Base-by-base conservation (phyloP, 2,888 invertebrate genomes). In the Andrena bicolor region DNA sequence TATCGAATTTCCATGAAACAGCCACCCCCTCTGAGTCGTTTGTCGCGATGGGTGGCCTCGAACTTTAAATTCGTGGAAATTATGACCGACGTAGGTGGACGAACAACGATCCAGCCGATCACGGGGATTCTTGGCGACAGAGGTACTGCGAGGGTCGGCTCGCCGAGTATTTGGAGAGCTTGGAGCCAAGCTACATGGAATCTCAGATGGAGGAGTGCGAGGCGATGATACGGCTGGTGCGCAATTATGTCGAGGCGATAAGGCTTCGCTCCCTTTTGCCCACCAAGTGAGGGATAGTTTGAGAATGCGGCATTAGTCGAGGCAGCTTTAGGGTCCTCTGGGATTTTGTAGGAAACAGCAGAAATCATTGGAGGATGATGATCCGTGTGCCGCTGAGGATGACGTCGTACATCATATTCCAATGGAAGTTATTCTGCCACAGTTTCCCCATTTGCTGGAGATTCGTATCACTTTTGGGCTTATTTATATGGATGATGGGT, bases 391-490 rank as follows among this genome's bases (percentile, higher is more conserved):
- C 30, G 93, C 93, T 0, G 93, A 94, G 58, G 91, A 94, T 2
- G 93, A 92, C 69, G 92, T 94, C 0, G 92, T 93, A 35, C 95
- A 96, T 82, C 96, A 96, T 85, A 95, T 96, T 56, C 95, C 96
- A 8, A 92, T 96, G 64, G 94, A 95, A 78, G 93, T 95, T 10
- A 95, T 96, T 41, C 92, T 96, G 0, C 90, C 92, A 4, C 94
- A 93, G 84, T 92, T 96, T 5, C 94, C 94, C 23, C 94, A 95
- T 82, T 94, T 96, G 0, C 92, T 93, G 87, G 96, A 96, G 90
- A 87, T 95, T 28, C 92, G 93, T 58, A 86, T 95, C 8, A 91
- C 93, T 74, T 95, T 94, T 82, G 95, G 94, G 7, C 92, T 94
- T 82, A 95, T 95, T 80, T 94, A 95, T 78, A 92, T 95, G 60